A percentile compares a stretch with the other conserved stretches of the same genome.
These are phyloP conservation scores for Tangara arthus DNA, from an alignment of 2,797 vertebrate species.

Conservation along the genomic window DNA sequence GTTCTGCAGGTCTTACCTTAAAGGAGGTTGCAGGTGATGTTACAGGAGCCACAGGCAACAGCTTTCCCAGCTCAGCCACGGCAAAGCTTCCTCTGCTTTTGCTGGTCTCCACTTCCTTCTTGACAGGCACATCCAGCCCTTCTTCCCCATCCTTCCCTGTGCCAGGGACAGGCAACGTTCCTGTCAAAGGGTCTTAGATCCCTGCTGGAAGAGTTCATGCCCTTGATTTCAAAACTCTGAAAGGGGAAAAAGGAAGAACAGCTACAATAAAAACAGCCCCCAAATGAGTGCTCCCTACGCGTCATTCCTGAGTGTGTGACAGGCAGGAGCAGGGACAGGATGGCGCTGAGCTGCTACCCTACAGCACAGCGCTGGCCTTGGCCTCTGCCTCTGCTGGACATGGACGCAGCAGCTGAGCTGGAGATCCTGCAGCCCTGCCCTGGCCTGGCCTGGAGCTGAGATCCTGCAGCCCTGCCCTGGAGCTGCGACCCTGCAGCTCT, in stretches of 20 bases:
- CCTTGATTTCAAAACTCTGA: neutral
- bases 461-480: neutral
- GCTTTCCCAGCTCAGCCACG: neutral
- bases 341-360: neutral
- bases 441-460: too few species aligned
- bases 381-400: neutral
- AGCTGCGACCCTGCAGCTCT: too few species aligned
- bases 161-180: neutral
- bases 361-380: accelerated
- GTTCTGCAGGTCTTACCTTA: neutral
- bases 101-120: neutral
- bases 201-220: neutral
- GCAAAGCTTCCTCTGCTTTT: neutral
- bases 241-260: neutral
- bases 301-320: accelerated
- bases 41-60: neutral
- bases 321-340: neutral
- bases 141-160: neutral
- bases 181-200: neutral
- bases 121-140: neutral
- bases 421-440: too few species aligned
- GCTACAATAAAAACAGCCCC: neutral
- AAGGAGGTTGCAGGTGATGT: neutral
- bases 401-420: accelerated
- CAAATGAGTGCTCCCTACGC: accelerated